Evolutionary conservation across 2,797 vertebrate genomes (phyloP).

Genomic region (Leucoraja ocellata): DNA sequence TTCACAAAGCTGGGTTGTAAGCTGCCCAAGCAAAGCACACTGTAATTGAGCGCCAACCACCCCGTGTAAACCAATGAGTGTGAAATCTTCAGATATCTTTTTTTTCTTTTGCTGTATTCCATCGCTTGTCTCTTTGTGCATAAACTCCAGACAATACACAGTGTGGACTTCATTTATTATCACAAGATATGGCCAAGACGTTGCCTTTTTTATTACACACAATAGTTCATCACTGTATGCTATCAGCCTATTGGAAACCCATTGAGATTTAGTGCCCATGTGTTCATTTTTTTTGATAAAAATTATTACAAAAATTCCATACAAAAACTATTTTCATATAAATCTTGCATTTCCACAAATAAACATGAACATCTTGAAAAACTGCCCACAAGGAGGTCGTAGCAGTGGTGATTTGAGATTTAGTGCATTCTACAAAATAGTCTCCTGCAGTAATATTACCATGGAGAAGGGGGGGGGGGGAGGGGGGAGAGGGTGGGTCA

Average conservation of each 20-base stretch:
- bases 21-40: background rate
- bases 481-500: slow-evolving; percentile 45
- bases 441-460: slow-evolving; percentile 53
- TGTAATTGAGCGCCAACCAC: background rate
- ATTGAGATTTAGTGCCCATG: slow-evolving; percentile 53
- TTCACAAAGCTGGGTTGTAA: too few species aligned
- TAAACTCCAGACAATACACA: slow-evolving; percentile 87
- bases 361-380: slow-evolving; percentile 82
- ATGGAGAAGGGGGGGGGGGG: slow-evolving; percentile 40
- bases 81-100: slow-evolving; percentile 56
- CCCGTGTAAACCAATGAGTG: background rate
- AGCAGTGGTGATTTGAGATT: slow-evolving; percentile 38
- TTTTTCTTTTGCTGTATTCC: slow-evolving; percentile 54
- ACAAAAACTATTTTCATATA: slow-evolving; percentile 98
- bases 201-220: slow-evolving; percentile 88
- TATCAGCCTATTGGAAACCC: slow-evolving; percentile 70
- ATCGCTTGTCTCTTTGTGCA: slow-evolving; percentile 72
- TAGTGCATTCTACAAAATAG: slow-evolving; percentile 66
- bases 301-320: slow-evolving; percentile 99
- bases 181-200: slow-evolving; percentile 86
- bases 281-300: slow-evolving; percentile 86
- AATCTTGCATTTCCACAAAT: slow-evolving; percentile 98
- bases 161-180: slow-evolving; percentile 86
- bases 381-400: slow-evolving; percentile 52
- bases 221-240: slow-evolving; percentile 75